A percentile compares a stretch with the other conserved stretches of the same genome.
phyloP scores from a whole-genome alignment of 92 coral and sea anemone genomes.

The Zoanthus solanderi region DNA sequence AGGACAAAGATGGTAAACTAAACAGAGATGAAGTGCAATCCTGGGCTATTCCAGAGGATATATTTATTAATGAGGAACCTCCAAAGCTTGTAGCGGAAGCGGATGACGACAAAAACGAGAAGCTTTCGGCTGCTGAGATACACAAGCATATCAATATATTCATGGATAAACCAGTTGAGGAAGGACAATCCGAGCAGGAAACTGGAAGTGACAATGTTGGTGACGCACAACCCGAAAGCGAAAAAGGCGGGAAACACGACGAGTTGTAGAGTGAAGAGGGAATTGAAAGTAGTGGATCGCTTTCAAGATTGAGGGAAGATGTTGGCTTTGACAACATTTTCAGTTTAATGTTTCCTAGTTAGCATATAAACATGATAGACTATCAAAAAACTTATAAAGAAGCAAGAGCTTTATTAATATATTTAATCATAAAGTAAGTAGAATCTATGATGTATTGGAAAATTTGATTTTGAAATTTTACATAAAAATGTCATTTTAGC shows the following conservation, averaged over 20 bases:
- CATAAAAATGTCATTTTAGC: too few species aligned
- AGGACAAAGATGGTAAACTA: conserved; percentile 79
- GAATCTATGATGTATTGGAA: too few species aligned
- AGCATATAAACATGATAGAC: background rate
- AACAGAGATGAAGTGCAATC: conserved; percentile 70
- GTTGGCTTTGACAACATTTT: background rate
- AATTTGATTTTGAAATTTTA: too few species aligned
- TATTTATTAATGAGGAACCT: conserved; percentile 82
- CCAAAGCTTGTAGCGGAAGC: conserved; percentile 85
- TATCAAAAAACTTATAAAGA: background rate
- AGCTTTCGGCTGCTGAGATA: conserved; percentile 83
- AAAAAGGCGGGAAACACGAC: conserved; percentile 44
- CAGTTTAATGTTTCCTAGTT: background rate
- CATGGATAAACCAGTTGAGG: conserved; percentile 69
- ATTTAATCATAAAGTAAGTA: too few species aligned
- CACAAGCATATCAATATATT: conserved; percentile 77
- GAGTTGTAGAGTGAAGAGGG: conserved; percentile 1
- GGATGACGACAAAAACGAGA: conserved; percentile 86
- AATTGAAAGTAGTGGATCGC: background rate
- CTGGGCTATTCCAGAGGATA: conserved; percentile 92
- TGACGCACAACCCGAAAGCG: background rate
- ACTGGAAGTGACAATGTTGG: background rate
- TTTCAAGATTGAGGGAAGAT: background rate
- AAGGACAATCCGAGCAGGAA: background rate
- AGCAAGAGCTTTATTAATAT: background rate